Evolutionary conservation across 2,113 vertebrate genomes (phyloP), one percentile per base, ranked within the genome.

Genomic region (Microtus ochrogaster): DNA sequence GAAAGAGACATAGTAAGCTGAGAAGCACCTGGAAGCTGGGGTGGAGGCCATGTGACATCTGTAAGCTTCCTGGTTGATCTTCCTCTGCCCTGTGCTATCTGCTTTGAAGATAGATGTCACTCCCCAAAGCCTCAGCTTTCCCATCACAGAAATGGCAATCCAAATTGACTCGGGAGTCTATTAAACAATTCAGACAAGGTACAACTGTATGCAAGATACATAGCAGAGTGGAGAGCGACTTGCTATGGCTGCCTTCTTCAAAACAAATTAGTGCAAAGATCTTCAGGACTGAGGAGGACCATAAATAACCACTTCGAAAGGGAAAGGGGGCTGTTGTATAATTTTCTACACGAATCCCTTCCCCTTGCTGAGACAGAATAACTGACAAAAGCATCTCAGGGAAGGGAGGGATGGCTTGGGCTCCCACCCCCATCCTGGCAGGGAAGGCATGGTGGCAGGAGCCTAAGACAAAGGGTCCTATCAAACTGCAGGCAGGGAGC

Each of bases 11-110:
- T 61, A 36, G 7, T 74, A n/a, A 52, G 68, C 3, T 11, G 55
- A 72, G n/a, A 26, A 10, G 1, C 11, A 0, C 63, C 4, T 8
- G 39, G 49, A 4, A 5, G 1, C 9, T 7, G 17, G 0, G 47
- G 19, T 8, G 44, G 1, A 78, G 22, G 47, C 70, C 5, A 4
- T 14, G 47, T 22, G 33, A 2, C 17, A 33, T 66, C 74, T n/a
- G 8, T 5, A 28, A 8, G 73, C 11, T 81, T 12, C 16, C 4
- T 17, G 24, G 52, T 26, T 24, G 52, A 47, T 39, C 81, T 47
- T 44, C 19, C 49, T 70, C 8, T 24, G 33, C 79, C 28, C 21
- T 66, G 12, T 47, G 39, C 30, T 65, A 16, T 90, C 24, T 22
- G 26, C 91, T 33, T 6, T 5, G 30, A 76, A 47, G 87, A 70